Evolutionary conservation across 2,888 invertebrate species (phyloP).

Genomic region (Limnephilus marmoratus): DNA sequence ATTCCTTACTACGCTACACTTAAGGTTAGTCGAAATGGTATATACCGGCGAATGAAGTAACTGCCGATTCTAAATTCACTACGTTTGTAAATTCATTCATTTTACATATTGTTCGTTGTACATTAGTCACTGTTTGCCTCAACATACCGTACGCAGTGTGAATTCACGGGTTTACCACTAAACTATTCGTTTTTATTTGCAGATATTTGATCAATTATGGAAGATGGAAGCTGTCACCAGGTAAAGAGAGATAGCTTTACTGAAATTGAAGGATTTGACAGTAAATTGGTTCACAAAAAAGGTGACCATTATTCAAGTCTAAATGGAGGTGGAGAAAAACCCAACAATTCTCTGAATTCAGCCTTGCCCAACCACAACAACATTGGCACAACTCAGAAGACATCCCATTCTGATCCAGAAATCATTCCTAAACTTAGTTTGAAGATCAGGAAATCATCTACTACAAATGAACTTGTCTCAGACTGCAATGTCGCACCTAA

Average conservation of each 20-base stretch:
- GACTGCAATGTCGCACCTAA: slow-evolving; percentile 35
- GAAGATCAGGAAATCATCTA: slow-evolving; percentile 16
- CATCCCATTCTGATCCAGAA: slow-evolving; percentile 35
- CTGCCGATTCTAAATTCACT: slow-evolving; percentile 9
- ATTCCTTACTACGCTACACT: slow-evolving; percentile 58
- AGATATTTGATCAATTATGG: slow-evolving; percentile 76
- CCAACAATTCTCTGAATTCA: slow-evolving; percentile 35
- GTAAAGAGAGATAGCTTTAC: slow-evolving; percentile 53
- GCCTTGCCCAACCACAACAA: slow-evolving; percentile 48
- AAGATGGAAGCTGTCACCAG: slow-evolving; percentile 75
- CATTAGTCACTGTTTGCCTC: slow-evolving; percentile 18
- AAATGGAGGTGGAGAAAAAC: slow-evolving; percentile 58
- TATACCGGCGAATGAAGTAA: slow-evolving; percentile 24
- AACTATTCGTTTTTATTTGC: slow-evolving; percentile 72
- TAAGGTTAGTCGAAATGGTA: slow-evolving; percentile 49
- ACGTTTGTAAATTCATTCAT: slow-evolving; percentile 25
- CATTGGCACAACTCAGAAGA: slow-evolving; percentile 7
- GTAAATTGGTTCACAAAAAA: slow-evolving; percentile 32
- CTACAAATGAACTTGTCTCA: not conserved
- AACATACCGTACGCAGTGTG: not conserved
- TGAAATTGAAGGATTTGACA: slow-evolving; percentile 35
- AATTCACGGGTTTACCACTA: not conserved
- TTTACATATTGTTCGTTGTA: slow-evolving; percentile 37
- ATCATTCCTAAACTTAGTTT: slow-evolving; percentile 21
- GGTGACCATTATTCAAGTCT: slow-evolving; percentile 51